Evolutionary conservation across 2,797 vertebrate species (phyloP), one percentile per base, ranked within the genome.

Genomic region (Malurus leucopterus): DNA sequence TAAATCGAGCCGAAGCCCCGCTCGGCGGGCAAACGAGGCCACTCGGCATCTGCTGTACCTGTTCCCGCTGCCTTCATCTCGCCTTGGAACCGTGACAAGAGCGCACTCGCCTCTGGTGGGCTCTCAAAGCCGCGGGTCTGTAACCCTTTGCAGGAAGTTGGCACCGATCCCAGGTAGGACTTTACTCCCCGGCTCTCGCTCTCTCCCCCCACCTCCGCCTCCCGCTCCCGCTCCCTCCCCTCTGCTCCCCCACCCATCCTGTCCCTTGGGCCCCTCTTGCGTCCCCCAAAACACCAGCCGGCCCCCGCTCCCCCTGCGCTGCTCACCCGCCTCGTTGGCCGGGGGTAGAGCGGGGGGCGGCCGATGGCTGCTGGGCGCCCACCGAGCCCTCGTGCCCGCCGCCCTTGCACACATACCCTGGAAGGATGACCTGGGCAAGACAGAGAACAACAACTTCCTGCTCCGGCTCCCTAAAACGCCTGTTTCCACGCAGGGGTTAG

Each of bases 121-220:
- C 95, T 96, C 92, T 94, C 85, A 54, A 76, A 95, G 95, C 95
- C 88, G 86, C 92, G 94, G 95, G 95, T 86, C 95, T 96, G 95
- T 95, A 95, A 94, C 95, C 95, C 94, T 94, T 93, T 95, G 95
- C 95, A 96, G 95, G 95, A 96, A 96, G 95, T 96, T 96, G 95
- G 95, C 95, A 96, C 94, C 68, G 95, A 95, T 96, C 95, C 95
- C 95, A 96, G 95, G 95, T 95, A 96, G 95, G 95, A 96, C 95
- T 95, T 95, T 95, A 94, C 93, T 95, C 95, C 95, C 92, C 86
- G 84, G 87, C 94, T 95, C 91, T 73, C 90, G 71, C 71, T 65
- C 68, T 82, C 92, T 87, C 86, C 95, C 94, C 94, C 92, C 86
- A 65, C 88, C 78, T 51, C 94, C 93, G 84, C 95, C 92, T 89